phyloP scores from a whole-genome alignment of 2,797 vertebrate species.

The Pteronotus mesoamericanus region DNA sequence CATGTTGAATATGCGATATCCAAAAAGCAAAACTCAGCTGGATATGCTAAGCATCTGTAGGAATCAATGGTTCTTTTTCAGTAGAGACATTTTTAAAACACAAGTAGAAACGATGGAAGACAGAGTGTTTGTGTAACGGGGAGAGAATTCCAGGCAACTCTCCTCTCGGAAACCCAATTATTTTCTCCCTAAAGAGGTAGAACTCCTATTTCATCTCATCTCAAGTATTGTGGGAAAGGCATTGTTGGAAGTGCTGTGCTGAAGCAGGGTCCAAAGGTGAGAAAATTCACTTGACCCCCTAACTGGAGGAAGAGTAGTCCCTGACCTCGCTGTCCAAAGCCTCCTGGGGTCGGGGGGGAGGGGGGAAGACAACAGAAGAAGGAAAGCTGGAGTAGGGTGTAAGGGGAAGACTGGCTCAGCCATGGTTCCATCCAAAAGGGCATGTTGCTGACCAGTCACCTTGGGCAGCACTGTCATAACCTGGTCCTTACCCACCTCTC shows the following conservation, averaged over 20 bases:
- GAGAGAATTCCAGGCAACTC: neutral
- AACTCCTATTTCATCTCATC: neutral
- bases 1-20: neutral
- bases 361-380: neutral
- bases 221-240: neutral
- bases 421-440: neutral
- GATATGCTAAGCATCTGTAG: neutral
- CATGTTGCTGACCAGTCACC: neutral
- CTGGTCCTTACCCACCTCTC: neutral
- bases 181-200: neutral
- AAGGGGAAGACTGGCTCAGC: neutral
- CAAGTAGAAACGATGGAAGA: neutral
- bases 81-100: neutral
- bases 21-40: constrained; percentile 21
- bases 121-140: neutral
- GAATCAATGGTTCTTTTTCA: neutral
- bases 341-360: no score
- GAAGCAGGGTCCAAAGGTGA: neutral
- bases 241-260: neutral
- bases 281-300: neutral
- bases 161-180: neutral
- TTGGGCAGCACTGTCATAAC: no score
- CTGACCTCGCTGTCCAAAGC: neutral
- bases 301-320: neutral
- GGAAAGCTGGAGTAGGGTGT: accelerated